phyloP scores from a whole-genome alignment of 2,888 invertebrate species.

The Rapana venosa region DNA sequence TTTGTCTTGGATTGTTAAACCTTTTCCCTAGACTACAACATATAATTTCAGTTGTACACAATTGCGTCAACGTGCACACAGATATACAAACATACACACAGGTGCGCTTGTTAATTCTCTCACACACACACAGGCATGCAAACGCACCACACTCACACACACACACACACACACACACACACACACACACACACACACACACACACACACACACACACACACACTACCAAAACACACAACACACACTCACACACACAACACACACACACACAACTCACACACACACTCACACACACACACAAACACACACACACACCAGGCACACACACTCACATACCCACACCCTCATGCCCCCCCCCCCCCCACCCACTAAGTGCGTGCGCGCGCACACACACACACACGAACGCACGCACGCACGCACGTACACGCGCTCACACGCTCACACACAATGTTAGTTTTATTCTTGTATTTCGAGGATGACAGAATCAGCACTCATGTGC shows the following conservation, averaged over 20 bases:
- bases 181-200: not conserved
- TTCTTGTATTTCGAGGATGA: not conserved
- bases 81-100: not conserved
- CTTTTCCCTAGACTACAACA: too few relatives aligned
- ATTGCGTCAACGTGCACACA: not conserved
- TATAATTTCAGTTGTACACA: too few relatives aligned
- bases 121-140: not conserved
- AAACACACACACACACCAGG: too few relatives aligned
- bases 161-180: conserved; percentile 33
- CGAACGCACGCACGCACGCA: not conserved
- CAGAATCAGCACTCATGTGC: not conserved
- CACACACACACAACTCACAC: too few relatives aligned
- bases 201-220: not conserved
- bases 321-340: not conserved
- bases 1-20: too few relatives aligned
- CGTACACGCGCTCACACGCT: not conserved
- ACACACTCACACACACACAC: too few relatives aligned
- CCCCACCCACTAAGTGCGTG: too few relatives aligned
- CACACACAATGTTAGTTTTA: not conserved
- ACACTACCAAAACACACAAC: not conserved
- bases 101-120: not conserved
- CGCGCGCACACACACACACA: conserved; percentile 4
- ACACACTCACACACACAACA: not conserved
- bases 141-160: not conserved
- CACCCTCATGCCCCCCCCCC: too few relatives aligned